Evolutionary conservation across 2,888 invertebrate species (phyloP), one percentile per base, ranked within the genome.

Genomic region (Caenorhabditis drosophilae): DNA sequence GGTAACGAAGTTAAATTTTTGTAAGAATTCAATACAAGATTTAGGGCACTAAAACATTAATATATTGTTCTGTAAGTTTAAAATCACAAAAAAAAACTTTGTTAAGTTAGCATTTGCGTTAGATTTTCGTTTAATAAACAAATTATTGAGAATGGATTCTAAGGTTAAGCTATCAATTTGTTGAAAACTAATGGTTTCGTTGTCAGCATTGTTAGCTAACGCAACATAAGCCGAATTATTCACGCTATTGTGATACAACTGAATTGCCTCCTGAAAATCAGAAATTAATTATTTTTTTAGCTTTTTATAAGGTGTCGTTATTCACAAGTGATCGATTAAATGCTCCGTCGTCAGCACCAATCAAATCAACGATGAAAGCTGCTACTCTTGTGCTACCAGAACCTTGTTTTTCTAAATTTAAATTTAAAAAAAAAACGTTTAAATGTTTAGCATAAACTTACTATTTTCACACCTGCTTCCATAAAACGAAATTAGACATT

Each of bases 321-420:
- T 35, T 36, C 7, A 64, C 64, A 15, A 45, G 44, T 12, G 55
- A 51, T 9, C 49, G 31, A 20, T 64, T 64, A 36, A 31, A 64
- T n/a, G 59, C 59, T 25, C 36, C 51, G 12, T 50, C 64, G 36
- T 59, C 51, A 1, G 23, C 20, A 38, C 64, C 64, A 25, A 64
- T 20, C 0, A 51, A 12, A 22, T 64, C 64, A 3, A 64, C 16
- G n/a, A 64, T 40, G 26, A 64, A 64, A 9, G 53, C 64, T 20
- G 26, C 48, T 23, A 18, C 64, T 20, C 55, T 16, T 27, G 26
- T 41, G 16, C 36, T 18, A 38, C 23, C 41, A 22, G 35, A n/a
- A n/a, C n/a, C n/a, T n/a, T n/a, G n/a, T n/a, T n/a, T n/a, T n/a
- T n/a, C n/a, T n/a, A n/a, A n/a, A n/a, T n/a, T n/a, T n/a, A n/a